Percentiles rank a stretch among this genome's conserved stretches.
Conservation (phyloP, 2,888 invertebrate species). For the Allacma fusca region DNA sequence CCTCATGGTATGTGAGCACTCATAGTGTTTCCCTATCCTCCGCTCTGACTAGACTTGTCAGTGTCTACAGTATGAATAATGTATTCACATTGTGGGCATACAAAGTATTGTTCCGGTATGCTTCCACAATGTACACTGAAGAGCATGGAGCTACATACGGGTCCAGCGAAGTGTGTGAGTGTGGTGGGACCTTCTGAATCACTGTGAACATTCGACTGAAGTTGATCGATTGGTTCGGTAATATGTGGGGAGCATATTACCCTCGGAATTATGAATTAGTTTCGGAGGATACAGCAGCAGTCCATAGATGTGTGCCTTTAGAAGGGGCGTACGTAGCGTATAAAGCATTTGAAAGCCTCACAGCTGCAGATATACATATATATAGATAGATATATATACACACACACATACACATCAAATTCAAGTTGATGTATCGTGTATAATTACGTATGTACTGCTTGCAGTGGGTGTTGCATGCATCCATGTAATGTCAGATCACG, state of each 20-base stretch:
- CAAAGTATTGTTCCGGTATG: constrained; percentile 6
- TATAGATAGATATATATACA: too few species aligned
- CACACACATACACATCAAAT: too few species aligned
- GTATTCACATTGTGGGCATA: not conserved
- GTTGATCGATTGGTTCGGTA: constrained; percentile 29
- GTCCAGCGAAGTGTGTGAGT: constrained; percentile 10
- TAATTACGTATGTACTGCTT: too few species aligned
- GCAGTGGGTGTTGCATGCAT: too few species aligned
- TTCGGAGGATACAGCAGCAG: not conserved
- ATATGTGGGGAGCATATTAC: constrained; percentile 23
- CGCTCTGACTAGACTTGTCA: not conserved
- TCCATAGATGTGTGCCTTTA: not conserved
- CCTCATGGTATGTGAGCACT: not conserved
- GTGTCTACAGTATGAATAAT: not conserved
- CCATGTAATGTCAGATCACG: too few species aligned
- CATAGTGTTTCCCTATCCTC: too few species aligned
- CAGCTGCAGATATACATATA: too few species aligned
- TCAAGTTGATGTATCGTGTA: too few species aligned
- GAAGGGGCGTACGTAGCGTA: too few species aligned
- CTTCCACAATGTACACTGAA: not conserved
- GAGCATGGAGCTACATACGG: not conserved
- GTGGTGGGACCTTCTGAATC: constrained; percentile 1
- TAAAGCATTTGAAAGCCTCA: too few species aligned
- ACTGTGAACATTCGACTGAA: constrained; percentile 21
- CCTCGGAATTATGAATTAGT: constrained; percentile 33